phyloP scores from a whole-genome alignment of 2,797 vertebrate genomes.

The Coendou prehensilis region DNA sequence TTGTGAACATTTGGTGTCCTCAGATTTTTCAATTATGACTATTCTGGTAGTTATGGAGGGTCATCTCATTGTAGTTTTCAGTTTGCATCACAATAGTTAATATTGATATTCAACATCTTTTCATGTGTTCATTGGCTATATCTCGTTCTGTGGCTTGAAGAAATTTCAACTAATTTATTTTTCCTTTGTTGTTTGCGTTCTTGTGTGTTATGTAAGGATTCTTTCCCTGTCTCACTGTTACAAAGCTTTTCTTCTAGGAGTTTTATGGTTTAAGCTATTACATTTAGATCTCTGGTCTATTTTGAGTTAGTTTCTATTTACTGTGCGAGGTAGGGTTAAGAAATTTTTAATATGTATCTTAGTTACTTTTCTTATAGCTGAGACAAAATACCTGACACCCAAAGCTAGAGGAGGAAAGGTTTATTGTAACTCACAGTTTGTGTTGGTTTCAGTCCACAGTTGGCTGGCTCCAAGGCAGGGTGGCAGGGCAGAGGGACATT shows the following conservation, averaged over 20 bases:
- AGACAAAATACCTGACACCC: not conserved
- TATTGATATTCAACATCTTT: not conserved
- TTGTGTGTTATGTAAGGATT: constrained; percentile 6
- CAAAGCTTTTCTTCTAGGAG: not conserved
- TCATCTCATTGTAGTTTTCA: not conserved
- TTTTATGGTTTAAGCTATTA: not conserved
- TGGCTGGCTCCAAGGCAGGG: not conserved
- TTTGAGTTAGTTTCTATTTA: constrained; percentile 50
- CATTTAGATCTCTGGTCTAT: not conserved
- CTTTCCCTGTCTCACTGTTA: not conserved
- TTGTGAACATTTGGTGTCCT: not conserved
- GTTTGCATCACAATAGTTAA: not conserved
- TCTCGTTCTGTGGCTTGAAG: not conserved
- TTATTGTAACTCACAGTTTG: not conserved
- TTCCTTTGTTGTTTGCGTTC: not conserved
- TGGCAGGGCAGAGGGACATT: not conserved
- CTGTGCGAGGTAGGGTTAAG: not conserved
- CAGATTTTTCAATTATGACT: constrained; percentile 23
- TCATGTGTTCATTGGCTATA: not conserved
- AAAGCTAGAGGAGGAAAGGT: not conserved
- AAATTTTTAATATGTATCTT: not conserved
- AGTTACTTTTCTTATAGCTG: not conserved
- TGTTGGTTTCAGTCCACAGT: not conserved
- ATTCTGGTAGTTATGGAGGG: not conserved
- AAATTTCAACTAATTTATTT: not conserved